These are phyloP conservation scores for Phrynocephalus forsythii DNA, from an alignment of 2,797 vertebrate genomes.

Conservation along the genomic window DNA sequence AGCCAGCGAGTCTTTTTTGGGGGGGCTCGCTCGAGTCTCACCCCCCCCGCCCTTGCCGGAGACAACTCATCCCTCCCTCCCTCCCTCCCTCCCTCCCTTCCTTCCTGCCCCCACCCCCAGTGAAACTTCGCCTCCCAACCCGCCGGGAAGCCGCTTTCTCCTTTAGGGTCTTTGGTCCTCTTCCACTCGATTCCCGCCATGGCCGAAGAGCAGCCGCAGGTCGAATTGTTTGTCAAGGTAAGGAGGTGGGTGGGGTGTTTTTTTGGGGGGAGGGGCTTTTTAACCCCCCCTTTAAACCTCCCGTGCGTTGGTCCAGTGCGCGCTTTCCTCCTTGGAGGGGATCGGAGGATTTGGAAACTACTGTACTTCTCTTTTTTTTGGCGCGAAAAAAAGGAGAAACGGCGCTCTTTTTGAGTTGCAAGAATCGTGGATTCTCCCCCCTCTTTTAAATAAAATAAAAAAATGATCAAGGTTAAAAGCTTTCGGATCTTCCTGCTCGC, in stretches of 20 bases:
- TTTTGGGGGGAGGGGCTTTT: not conserved
- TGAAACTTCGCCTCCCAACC: not conserved
- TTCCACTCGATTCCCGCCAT: not conserved
- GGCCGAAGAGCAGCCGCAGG: constrained; percentile 55
- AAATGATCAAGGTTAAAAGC: not conserved
- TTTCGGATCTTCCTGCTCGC: not conserved
- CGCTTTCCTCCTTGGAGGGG: not conserved
- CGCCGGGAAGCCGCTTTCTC: too few relatives aligned
- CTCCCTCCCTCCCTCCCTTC: too few relatives aligned
- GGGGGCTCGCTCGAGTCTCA: not conserved
- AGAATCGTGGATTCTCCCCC: not conserved
- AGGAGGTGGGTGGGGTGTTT: not conserved
- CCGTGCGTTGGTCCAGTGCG: too few relatives aligned
- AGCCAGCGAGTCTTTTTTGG: not conserved
- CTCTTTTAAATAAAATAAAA: not conserved
- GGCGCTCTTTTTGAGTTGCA: not conserved
- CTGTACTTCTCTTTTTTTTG: too few relatives aligned
- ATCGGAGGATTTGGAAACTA: not conserved
- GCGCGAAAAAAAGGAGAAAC: not conserved
- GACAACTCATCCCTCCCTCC: too few relatives aligned
- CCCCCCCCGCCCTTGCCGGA: not conserved
- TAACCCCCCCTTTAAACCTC: not conserved
- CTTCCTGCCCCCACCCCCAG: not conserved
- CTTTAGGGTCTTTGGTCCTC: not conserved
- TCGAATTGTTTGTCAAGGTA: constrained; percentile 67